Evolutionary conservation across 2,888 invertebrate species (phyloP).

Genomic region (Cantharis nigra): DNA sequence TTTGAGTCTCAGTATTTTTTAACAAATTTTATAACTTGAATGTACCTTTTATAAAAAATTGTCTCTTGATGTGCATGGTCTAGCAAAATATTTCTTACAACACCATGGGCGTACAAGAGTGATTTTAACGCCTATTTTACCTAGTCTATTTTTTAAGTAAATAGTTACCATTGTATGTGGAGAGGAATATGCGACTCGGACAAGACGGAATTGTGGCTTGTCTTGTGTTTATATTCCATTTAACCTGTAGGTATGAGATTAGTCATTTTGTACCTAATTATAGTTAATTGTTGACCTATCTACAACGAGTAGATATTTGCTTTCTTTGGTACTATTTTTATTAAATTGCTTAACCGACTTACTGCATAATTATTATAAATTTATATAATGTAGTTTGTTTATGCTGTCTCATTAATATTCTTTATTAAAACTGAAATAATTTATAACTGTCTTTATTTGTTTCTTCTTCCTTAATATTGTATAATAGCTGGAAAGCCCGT

Average conservation of each 20-base stretch:
- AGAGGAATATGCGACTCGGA: neutral
- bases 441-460: neutral
- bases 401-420: neutral
- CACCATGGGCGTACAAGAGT: neutral
- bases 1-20: slow-evolving; percentile 22
- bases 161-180: neutral
- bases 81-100: neutral
- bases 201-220: neutral
- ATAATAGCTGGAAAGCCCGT: too few relatives aligned
- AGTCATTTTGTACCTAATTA: neutral
- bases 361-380: neutral
- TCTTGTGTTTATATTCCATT: neutral
- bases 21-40: slow-evolving; percentile 19
- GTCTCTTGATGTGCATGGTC: slow-evolving; percentile 13
- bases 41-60: slow-evolving; percentile 21
- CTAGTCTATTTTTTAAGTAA: neutral
- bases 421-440: neutral
- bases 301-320: neutral
- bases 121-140: neutral
- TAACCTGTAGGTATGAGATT: neutral
- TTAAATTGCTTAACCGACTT: neutral
- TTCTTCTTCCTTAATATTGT: too few relatives aligned
- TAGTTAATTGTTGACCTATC: neutral
- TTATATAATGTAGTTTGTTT: neutral
- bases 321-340: neutral